Evolutionary conservation across 2,797 vertebrate species (phyloP).

Genomic region (Danio aesculapii): DNA sequence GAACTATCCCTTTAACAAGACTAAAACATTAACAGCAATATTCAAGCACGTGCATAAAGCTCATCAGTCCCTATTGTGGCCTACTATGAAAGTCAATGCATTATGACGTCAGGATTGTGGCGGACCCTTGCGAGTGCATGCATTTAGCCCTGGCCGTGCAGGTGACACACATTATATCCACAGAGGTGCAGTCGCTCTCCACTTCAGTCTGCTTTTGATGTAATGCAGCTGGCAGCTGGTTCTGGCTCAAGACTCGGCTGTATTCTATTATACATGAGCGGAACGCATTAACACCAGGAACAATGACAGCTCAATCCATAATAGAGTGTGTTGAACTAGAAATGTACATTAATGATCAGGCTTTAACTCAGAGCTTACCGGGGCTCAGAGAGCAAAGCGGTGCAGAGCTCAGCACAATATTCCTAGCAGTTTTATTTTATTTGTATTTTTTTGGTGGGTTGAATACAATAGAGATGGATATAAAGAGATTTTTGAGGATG

Average conservation of each 20-base stretch:
- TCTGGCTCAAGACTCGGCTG: conserved; percentile 29
- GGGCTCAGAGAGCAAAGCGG: not conserved
- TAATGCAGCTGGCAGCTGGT: conserved; percentile 52
- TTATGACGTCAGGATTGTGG: conserved; percentile 32
- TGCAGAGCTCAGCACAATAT: conserved; percentile 2
- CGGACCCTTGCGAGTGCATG: conserved; percentile 10
- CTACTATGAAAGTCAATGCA: not conserved
- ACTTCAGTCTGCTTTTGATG: conserved; percentile 49
- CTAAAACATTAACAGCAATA: conserved; percentile 18
- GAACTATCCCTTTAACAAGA: not conserved
- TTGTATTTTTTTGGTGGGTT: not conserved
- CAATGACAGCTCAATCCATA: conserved; percentile 60
- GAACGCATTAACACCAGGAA: conserved; percentile 53
- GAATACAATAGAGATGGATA: not conserved
- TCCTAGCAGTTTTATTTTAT: not conserved
- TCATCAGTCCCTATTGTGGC: conserved; percentile 23
- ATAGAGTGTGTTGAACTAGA: conserved; percentile 48
- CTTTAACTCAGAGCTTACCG: conserved; percentile 27
- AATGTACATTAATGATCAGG: conserved; percentile 53
- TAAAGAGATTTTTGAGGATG: not conserved
- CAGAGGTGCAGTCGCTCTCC: conserved; percentile 24
- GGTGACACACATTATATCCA: conserved; percentile 43
- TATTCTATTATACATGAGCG: conserved; percentile 56
- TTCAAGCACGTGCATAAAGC: not conserved
- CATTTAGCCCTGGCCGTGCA: conserved; percentile 19